Evolutionary conservation across 2,888 invertebrate genomes (phyloP).

Genomic region (Amaurobius ferox): DNA sequence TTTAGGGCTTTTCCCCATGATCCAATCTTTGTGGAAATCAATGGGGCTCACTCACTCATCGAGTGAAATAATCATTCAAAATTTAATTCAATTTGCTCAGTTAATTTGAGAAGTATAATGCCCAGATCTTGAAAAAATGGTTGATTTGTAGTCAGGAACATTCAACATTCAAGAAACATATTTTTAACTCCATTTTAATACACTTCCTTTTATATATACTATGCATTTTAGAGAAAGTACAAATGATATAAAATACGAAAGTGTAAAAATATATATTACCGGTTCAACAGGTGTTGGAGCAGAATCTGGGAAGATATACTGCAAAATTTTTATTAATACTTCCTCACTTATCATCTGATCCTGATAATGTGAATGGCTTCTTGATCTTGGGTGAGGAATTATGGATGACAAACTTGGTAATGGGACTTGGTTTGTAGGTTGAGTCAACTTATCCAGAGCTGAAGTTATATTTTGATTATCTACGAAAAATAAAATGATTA

Average conservation of each 20-base stretch:
- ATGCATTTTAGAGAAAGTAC: too few species aligned
- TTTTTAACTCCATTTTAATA: too few species aligned
- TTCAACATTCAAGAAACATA: too few species aligned
- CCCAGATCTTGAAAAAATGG: too few species aligned
- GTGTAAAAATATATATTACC: slow-evolving; percentile 10
- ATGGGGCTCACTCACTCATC: too few species aligned
- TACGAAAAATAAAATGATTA: slow-evolving; percentile 48
- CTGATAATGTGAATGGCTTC: slow-evolving; percentile 4
- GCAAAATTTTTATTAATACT: slow-evolving; percentile 63
- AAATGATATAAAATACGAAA: not conserved
- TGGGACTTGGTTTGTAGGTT: slow-evolving; percentile 79
- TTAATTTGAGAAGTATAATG: too few species aligned
- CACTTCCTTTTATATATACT: too few species aligned
- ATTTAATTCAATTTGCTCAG: too few species aligned
- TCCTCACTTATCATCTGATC: slow-evolving; percentile 48
- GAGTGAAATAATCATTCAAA: too few species aligned
- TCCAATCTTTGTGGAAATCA: too few species aligned
- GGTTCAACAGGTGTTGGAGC: slow-evolving; percentile 85
- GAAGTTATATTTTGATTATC: slow-evolving; percentile 75
- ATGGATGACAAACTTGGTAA: slow-evolving; percentile 32
- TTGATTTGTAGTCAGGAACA: too few species aligned
- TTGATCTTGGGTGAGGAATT: slow-evolving; percentile 1
- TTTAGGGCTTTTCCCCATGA: too few species aligned
- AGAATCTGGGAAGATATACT: slow-evolving; percentile 73
- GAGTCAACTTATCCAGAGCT: slow-evolving; percentile 84